phyloP scores from a whole-genome alignment of 2,797 vertebrate species.

The Gastrophryne carolinensis region DNA sequence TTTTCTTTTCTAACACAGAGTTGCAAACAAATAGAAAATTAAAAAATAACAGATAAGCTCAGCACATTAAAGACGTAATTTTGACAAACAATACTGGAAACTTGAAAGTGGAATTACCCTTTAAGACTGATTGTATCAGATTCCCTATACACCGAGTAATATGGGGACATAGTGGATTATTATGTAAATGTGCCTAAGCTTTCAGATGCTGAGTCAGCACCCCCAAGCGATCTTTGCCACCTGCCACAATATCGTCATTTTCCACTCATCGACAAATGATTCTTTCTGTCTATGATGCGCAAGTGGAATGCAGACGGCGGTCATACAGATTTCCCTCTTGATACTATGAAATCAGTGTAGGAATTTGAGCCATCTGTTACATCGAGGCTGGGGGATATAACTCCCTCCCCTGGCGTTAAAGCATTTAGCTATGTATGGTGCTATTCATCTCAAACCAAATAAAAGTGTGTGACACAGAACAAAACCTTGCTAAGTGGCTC shows the following conservation, averaged over 20 bases:
- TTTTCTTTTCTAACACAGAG: too few relatives aligned
- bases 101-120: too few relatives aligned
- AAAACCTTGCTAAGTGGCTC: constrained; percentile 9
- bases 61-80: too few relatives aligned
- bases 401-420: constrained; percentile 28
- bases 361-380: constrained; percentile 47
- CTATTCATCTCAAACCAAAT: constrained; percentile 27
- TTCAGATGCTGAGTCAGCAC: constrained; percentile 29
- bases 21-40: too few relatives aligned
- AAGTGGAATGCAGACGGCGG: constrained; percentile 50
- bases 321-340: constrained; percentile 31
- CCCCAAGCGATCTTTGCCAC: constrained; percentile 30
- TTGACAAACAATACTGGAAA: too few relatives aligned
- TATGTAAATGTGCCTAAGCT: background rate
- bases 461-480: constrained; percentile 16
- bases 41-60: too few relatives aligned
- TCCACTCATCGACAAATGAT: constrained; percentile 46
- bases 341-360: constrained; percentile 41
- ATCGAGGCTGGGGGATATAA: constrained; percentile 12
- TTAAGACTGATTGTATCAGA: too few relatives aligned
- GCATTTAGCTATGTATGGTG: constrained; percentile 11
- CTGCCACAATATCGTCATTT: constrained; percentile 42
- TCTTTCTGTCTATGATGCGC: constrained; percentile 28
- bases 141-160: too few relatives aligned
- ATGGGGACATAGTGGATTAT: constrained; percentile 7